Base-by-base conservation (phyloP, 2,113 vertebrate species). In the Piprites chloris region DNA sequence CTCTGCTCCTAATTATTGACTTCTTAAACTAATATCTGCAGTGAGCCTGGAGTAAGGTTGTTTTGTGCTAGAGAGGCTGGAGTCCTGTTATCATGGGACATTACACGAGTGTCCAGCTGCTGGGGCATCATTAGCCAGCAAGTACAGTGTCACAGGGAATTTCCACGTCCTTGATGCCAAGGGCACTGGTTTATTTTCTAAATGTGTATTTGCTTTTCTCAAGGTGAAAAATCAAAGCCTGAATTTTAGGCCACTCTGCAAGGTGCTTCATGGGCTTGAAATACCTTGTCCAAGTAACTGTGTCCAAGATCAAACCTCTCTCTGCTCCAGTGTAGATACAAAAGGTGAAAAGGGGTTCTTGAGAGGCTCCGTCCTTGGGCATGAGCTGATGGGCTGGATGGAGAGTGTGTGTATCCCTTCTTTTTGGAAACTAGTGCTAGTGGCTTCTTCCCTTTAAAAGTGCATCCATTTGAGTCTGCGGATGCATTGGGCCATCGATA, bases 111-210 rank as follows among this genome's bases (percentile, higher is more conserved):
- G 32, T 67, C 63, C 50, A 26, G 44, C 73, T 83, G 35, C 7
- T 47, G 46, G 52, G 47, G 2, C 83, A 33, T 14, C 4, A 1
- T 41, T 78, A 62, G 5, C 11, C 55, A 12, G 5, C 1, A 5
- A 35, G 15, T 21, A 11, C 1, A 2, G 26, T 35, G 41, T 33
- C 59, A 20, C 0, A 0, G 27, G 22, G 12, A 39, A 56, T 46
- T 74, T 17, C 32, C 1, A 1, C 20, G 23, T 59, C 65, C 35
- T 18, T 19, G 50, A 75, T 53, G 47, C 42, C 14, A 22, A 77
- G 33, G 59, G 12, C 62, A 39, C 32, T 5, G 15, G 8, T 41
- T 93, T 47, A 3, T 78, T 91, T 52, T 41, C 56, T 72, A 27
- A 8, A 4, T 33, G 21, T 11, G 27, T 66, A 12, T 92, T 94